Percentiles rank a stretch among this genome's conserved stretches.
phyloP scores from a whole-genome alignment of 2,888 invertebrate genomes.

The Xanthorhoe designata region DNA sequence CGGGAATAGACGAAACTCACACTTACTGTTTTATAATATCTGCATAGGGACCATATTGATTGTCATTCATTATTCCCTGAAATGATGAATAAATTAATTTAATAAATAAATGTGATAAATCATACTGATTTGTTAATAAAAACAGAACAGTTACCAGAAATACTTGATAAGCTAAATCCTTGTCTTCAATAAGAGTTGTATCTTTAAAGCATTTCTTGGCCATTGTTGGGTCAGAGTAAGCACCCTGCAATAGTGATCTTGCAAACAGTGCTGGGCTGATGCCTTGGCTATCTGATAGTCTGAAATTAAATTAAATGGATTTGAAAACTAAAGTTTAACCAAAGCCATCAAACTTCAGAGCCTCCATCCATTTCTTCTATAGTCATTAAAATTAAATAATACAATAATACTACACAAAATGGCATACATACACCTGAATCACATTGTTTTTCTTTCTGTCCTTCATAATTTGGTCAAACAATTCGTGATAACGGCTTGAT shows the following conservation, averaged over 20 bases:
- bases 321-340: too few species aligned
- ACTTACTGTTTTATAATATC: slow-evolving; percentile 91
- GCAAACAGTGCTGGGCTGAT: slow-evolving; percentile 78
- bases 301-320: slow-evolving; percentile 37
- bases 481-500: slow-evolving; percentile 83
- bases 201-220: slow-evolving; percentile 88
- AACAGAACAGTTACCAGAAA: slow-evolving; percentile 85
- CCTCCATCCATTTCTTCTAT: too few species aligned
- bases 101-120: not conserved
- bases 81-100: slow-evolving; percentile 52
- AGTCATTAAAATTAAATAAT: not conserved
- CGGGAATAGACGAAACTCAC: too few species aligned
- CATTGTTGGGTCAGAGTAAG: slow-evolving; percentile 70
- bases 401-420: not conserved
- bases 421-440: slow-evolving; percentile 83
- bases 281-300: slow-evolving; percentile 75
- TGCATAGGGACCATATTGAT: slow-evolving; percentile 92
- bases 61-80: slow-evolving; percentile 92
- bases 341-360: too few species aligned
- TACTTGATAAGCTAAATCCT: slow-evolving; percentile 90
- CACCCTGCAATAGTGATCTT: slow-evolving; percentile 77
- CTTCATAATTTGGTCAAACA: slow-evolving; percentile 81
- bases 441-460: slow-evolving; percentile 84
- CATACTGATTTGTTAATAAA: not conserved
- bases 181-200: slow-evolving; percentile 89